Evolutionary conservation across 2,797 vertebrate species (phyloP).

Genomic region (Cossypha niveicapilla): DNA sequence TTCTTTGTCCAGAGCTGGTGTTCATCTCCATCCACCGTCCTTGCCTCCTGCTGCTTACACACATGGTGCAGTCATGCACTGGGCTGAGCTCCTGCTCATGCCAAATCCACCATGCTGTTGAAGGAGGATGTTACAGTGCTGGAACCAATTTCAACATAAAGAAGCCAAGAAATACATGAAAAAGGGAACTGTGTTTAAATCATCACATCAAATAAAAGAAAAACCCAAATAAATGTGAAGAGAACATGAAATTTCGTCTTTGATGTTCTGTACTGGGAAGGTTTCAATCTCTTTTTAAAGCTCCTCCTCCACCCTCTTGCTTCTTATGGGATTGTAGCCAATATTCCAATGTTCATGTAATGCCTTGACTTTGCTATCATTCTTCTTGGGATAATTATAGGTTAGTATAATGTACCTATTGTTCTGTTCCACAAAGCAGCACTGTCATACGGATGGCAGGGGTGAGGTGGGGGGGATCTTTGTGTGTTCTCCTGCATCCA

Average conservation of each 20-base stretch:
- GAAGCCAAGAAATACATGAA: constrained; percentile 29
- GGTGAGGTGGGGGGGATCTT: constrained; percentile 46
- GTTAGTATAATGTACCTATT: constrained; percentile 77
- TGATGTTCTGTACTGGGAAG: constrained; percentile 50
- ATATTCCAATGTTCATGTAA: constrained; percentile 63
- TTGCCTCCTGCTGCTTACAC: background rate
- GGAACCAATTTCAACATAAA: background rate
- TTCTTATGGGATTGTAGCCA: constrained; percentile 66
- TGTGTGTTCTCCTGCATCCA: constrained; percentile 55
- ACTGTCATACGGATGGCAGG: constrained; percentile 56
- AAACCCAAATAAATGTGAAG: constrained; percentile 19
- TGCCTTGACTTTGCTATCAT: constrained; percentile 72
- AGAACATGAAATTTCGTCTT: constrained; percentile 45
- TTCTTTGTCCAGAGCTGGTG: background rate
- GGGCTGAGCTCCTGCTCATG: background rate
- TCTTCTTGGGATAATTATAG: constrained; percentile 75
- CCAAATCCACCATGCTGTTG: background rate
- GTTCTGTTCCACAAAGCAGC: constrained; percentile 74
- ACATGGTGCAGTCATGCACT: background rate
- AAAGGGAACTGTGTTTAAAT: constrained; percentile 55
- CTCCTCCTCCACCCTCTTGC: constrained; percentile 31
- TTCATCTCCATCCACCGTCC: background rate
- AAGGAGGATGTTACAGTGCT: constrained; percentile 24
- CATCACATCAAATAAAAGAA: constrained; percentile 20
- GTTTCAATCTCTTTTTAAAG: constrained; percentile 62